Evolutionary conservation across 64 coral and sea anemone genomes (phyloP).

Genomic region (Dendronephthya gigantea): DNA sequence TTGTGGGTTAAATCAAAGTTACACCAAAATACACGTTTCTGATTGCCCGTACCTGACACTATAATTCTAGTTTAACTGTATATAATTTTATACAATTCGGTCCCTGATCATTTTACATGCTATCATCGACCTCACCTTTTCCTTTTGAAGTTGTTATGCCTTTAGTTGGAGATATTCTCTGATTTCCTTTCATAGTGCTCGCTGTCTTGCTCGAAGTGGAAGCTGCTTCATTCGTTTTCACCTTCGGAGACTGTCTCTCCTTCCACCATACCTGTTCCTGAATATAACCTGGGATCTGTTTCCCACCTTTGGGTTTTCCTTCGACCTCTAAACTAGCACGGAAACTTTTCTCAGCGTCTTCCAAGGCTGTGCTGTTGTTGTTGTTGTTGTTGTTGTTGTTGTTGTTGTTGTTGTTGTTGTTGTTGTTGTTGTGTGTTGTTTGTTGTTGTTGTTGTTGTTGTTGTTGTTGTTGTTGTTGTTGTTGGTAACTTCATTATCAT

Average conservation of each 20-base stretch:
- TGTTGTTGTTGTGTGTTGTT: slow-evolving; percentile 30
- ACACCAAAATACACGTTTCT: no score
- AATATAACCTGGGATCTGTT: slow-evolving; percentile 28
- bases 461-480: slow-evolving; percentile 23
- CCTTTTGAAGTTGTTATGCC: background rate
- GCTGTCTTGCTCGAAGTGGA: background rate
- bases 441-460: slow-evolving; percentile 13
- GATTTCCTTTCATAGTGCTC: background rate
- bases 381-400: slow-evolving; percentile 32
- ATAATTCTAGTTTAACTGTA: no score
- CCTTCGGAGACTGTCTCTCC: slow-evolving; percentile 44
- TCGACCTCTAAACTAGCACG: slow-evolving; percentile 70
- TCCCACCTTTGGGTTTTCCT: slow-evolving; percentile 47
- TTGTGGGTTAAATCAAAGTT: no score
- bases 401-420: slow-evolving; percentile 19
- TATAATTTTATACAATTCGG: no score
- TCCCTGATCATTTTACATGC: no score
- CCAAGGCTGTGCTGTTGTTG: slow-evolving; percentile 27
- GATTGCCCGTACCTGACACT: no score
- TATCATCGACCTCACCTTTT: slow-evolving; percentile 24
- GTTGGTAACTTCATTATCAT: slow-evolving; percentile 55
- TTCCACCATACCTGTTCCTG: slow-evolving; percentile 70
- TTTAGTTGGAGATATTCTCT: background rate
- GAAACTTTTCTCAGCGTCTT: slow-evolving; percentile 73
- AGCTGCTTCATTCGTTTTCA: slow-evolving; percentile 32